Evolutionary conservation across 1,140 invertebrate genomes (phyloP), one percentile per base, ranked within the genome.

Genomic region (Polypedilum pembai): DNA sequence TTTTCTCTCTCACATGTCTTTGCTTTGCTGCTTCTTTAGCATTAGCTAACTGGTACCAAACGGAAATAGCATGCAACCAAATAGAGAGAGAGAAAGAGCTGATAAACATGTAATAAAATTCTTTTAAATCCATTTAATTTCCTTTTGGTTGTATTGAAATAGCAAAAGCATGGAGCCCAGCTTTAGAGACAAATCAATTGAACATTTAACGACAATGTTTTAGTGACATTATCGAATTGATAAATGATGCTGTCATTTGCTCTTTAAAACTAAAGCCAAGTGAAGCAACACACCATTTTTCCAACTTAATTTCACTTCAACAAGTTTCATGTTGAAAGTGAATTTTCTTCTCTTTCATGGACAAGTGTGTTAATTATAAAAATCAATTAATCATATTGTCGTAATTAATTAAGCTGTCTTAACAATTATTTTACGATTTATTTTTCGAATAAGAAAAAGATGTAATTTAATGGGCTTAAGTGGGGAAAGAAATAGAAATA

Each of bases 401-500:
- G 45, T 56, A 56, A 56, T 56, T 56, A 56, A 56, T 56, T 56
- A 56, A 56, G 45, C 45, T 56, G 45, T 56, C 45, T 56, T n/a
- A 56, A 56, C 45, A 56, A 56, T 56, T 56, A 56, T 56, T 56
- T 12, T 4, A 56, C 10, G 45, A 56, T 56, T 56, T 56, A n/a
- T 56, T 56, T 12, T 56, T 4, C 12, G 7, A 56, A 56, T 12
- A 56, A 56, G 1, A 56, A n/a, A n/a, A 18, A 69, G 18, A 21
- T 69, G 18, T 17, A 69, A 69, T 69, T 69, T 69, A 69, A 69
- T 69, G 65, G 65, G 17, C 65, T 69, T 69, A 18, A n/a, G n/a
- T 45, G 41, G 15, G 15, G n/a, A n/a, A n/a, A 45, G 41, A 45
- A 45, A 8, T 10, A 45, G 41, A 45, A 15, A 7, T 8, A 45